Evolutionary conservation across 2,888 invertebrate species (phyloP).

Genomic region (Dascillus cervinus): DNA sequence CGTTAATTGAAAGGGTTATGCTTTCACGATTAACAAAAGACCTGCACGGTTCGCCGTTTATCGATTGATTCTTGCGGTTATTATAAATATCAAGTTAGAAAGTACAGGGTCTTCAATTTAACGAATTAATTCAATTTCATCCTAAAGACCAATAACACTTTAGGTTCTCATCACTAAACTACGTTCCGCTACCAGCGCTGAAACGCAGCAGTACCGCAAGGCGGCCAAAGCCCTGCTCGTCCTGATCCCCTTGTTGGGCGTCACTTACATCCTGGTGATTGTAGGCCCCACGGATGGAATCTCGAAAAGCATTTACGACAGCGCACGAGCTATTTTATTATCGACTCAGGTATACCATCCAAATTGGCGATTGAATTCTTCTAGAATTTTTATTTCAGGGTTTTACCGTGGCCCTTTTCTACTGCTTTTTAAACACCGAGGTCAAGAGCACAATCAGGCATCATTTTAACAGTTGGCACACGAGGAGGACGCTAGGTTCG

Average conservation of each 20-base stretch:
- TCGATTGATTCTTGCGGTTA: too few species aligned
- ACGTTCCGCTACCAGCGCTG: conserved; percentile 76
- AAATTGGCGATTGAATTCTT: neutral
- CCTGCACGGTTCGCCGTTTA: too few species aligned
- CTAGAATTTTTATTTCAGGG: conserved; percentile 51
- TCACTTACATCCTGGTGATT: conserved; percentile 78
- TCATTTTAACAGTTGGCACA: conserved; percentile 70
- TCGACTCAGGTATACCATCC: conserved; percentile 70
- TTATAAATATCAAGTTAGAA: too few species aligned
- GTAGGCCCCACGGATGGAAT: conserved; percentile 71
- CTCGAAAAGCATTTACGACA: conserved; percentile 65
- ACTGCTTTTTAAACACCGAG: conserved; percentile 85
- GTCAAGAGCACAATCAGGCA: conserved; percentile 77
- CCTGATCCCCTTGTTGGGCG: conserved; percentile 80
- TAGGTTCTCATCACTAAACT: conserved; percentile 88
- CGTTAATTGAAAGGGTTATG: too few species aligned
- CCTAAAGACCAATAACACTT: too few species aligned
- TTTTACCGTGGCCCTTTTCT: conserved; percentile 77
- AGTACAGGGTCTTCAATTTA: too few species aligned
- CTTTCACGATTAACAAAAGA: too few species aligned
- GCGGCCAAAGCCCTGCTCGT: conserved; percentile 84
- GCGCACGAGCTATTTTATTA: conserved; percentile 68
- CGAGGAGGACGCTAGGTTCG: conserved; percentile 53
- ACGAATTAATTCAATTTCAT: too few species aligned
- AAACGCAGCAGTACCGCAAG: conserved; percentile 81